Evolutionary conservation across 1,140 invertebrate genomes (phyloP).

Genomic region (Ditylenchus dipsaci): DNA sequence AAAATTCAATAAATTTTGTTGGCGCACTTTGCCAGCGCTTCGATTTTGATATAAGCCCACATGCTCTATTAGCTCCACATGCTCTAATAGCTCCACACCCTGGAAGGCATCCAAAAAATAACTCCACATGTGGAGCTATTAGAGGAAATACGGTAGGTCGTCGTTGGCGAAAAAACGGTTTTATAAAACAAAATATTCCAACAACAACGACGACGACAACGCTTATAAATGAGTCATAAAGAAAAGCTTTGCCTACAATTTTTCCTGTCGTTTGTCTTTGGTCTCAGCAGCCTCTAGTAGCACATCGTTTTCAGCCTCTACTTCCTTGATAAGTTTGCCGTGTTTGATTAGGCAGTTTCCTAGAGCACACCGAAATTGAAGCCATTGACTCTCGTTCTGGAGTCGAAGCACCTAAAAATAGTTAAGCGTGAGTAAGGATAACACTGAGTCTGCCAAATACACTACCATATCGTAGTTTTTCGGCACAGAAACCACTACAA

Average conservation of each 20-base stretch:
- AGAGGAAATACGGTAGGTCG: too few relatives aligned
- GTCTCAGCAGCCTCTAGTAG: constrained; percentile 90
- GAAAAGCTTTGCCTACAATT: constrained; percentile 62
- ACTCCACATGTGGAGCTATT: too few relatives aligned
- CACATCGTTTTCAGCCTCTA: constrained; percentile 69
- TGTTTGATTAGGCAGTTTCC: constrained; percentile 23
- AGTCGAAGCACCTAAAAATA: constrained; percentile 80
- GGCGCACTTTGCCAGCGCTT: too few relatives aligned
- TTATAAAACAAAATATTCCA: too few relatives aligned
- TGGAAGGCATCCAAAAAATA: too few relatives aligned
- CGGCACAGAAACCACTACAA: constrained; percentile 78
- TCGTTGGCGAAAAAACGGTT: too few relatives aligned
- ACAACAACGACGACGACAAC: too few relatives aligned
- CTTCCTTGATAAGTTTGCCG: constrained; percentile 13
- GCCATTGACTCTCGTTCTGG: constrained; percentile 72
- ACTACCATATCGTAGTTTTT: constrained; percentile 82
- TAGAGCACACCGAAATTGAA: constrained; percentile 71
- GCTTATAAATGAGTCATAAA: too few relatives aligned
- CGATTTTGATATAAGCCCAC: too few relatives aligned
- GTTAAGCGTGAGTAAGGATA: constrained; percentile 58
- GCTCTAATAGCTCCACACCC: too few relatives aligned
- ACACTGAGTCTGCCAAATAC: background rate
- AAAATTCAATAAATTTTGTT: too few relatives aligned
- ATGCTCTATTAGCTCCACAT: too few relatives aligned
- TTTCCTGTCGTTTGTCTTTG: constrained; percentile 82